These are phyloP conservation scores for Bombylius discolor DNA, from an alignment of 2,888 invertebrate genomes.

Conservation along the genomic window DNA sequence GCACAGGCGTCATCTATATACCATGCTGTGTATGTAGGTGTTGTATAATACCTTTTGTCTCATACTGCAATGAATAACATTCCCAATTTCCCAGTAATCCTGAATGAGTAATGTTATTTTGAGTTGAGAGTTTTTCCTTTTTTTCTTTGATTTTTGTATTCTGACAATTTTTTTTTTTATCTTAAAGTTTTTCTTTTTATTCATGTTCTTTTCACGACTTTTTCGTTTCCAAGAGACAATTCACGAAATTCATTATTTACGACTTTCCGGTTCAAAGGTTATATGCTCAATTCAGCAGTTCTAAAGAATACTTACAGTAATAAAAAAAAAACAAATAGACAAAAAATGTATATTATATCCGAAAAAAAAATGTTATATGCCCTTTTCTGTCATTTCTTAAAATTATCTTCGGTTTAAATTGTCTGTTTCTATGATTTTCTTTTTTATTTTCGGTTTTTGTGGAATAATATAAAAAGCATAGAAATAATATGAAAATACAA, in stretches of 20 bases:
- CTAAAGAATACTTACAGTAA: too few relatives aligned
- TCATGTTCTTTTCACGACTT: too few relatives aligned
- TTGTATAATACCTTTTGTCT: too few relatives aligned
- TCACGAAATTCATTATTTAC: constrained; percentile 27
- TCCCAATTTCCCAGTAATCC: neutral
- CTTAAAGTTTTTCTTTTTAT: too few relatives aligned
- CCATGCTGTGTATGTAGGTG: too few relatives aligned
- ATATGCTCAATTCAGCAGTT: constrained; percentile 1
- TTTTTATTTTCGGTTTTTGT: too few relatives aligned
- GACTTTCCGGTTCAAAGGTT: constrained; percentile 33
- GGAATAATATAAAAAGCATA: too few relatives aligned
- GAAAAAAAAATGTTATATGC: neutral
- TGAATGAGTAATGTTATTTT: neutral
- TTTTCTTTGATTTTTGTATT: neutral
- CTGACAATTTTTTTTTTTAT: too few relatives aligned
- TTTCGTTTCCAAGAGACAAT: neutral
- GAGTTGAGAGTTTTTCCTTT: neutral
- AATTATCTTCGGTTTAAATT: neutral
- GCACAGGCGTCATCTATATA: too few relatives aligned
- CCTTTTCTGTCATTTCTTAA: constrained; percentile 1
- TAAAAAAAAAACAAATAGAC: too few relatives aligned
- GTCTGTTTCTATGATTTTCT: too few relatives aligned
- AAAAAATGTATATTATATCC: neutral
- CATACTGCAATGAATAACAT: neutral
- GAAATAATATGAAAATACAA: too few relatives aligned